These are phyloP conservation scores for Catharus fuscescens DNA, from an alignment of 2,113 vertebrate species.

Conservation along the genomic window DNA sequence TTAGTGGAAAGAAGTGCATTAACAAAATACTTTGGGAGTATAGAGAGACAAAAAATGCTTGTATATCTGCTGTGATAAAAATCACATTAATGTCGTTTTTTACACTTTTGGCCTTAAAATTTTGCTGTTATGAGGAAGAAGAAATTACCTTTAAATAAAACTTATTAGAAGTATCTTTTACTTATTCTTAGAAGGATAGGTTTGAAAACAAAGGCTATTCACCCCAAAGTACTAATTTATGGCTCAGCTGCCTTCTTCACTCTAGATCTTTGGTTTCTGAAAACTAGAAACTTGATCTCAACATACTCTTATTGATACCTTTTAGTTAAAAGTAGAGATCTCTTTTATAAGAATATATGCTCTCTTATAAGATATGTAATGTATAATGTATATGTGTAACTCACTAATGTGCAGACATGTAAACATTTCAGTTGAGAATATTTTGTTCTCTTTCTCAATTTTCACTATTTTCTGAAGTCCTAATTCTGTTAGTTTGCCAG, in stretches of 20 bases:
- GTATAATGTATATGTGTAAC: not conserved
- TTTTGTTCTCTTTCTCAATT: not conserved
- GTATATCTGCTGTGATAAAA: not conserved
- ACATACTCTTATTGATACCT: not conserved
- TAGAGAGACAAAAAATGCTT: not conserved
- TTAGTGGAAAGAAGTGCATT: conserved; percentile 60
- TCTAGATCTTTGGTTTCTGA: not conserved
- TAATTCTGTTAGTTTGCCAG: not conserved
- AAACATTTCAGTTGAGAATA: not conserved
- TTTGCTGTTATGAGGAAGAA: not conserved
- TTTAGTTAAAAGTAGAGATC: not conserved
- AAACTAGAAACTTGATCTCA: not conserved
- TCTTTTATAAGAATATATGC: not conserved
- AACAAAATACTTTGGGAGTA: conserved; percentile 26
- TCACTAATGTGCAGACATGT: not conserved
- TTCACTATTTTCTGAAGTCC: not conserved
- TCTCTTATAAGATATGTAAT: not conserved
- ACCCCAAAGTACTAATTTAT: not conserved
- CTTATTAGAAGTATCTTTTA: not conserved
- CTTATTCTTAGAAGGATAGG: not conserved
- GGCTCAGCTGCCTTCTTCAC: not conserved
- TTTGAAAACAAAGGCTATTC: not conserved
- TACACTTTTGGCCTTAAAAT: not conserved
- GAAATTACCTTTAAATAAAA: not conserved
- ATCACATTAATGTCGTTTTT: not conserved